phyloP scores from a whole-genome alignment of 2,888 invertebrate species.

The Harmothoe impar region DNA sequence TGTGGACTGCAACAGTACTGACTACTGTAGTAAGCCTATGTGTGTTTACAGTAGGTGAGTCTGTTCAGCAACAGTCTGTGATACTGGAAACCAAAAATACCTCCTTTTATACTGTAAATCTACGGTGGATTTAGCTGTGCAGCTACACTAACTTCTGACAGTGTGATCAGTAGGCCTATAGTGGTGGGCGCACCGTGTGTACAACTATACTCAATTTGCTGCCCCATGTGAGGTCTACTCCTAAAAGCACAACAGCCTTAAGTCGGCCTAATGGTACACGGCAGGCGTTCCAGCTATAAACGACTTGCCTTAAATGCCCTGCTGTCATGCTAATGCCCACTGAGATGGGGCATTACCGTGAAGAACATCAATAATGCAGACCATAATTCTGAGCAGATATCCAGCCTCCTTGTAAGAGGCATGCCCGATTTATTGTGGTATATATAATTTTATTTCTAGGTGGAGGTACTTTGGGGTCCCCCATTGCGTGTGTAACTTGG shows the following conservation, averaged over 20 bases:
- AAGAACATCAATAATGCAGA: neutral
- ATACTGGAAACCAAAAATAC: too few species aligned
- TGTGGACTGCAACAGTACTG: too few species aligned
- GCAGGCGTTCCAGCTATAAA: neutral
- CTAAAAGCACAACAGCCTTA: neutral
- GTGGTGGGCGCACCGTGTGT: too few species aligned
- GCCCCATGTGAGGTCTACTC: neutral
- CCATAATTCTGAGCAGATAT: neutral
- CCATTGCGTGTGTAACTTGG: too few species aligned
- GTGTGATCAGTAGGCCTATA: too few species aligned
- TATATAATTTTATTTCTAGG: neutral
- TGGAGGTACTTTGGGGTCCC: too few species aligned
- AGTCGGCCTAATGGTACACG: neutral
- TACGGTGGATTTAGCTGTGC: too few species aligned
- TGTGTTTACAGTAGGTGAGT: too few species aligned
- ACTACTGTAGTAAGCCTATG: too few species aligned
- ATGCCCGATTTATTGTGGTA: conserved; percentile 5
- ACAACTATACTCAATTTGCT: neutral
- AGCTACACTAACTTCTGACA: too few species aligned
- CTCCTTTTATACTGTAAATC: too few species aligned
- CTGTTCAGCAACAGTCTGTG: too few species aligned
- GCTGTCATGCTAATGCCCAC: conserved; percentile 2
- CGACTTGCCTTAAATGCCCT: neutral
- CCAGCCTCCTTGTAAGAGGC: neutral
- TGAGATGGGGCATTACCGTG: neutral